Conservation (phyloP, 2,797 vertebrate species). For the Phoeniculus purpureus region DNA sequence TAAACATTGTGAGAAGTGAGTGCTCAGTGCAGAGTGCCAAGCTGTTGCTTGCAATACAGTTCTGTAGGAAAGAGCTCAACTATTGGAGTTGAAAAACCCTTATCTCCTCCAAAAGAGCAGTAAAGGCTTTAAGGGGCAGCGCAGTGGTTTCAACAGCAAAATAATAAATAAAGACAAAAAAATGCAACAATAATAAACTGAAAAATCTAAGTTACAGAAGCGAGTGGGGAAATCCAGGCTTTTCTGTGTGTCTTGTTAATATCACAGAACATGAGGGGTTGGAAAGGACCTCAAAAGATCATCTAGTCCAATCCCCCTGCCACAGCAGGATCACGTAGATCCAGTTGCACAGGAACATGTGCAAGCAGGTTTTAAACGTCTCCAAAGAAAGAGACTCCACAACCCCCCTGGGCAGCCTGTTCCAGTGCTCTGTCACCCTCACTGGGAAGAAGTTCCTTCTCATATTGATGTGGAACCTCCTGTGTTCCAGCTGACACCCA, state of each 20-base stretch:
- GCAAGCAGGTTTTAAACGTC: no score
- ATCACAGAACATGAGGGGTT: no score
- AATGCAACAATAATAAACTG: not conserved
- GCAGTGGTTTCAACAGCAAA: not conserved
- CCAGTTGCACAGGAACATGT: no score
- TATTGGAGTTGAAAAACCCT: not conserved
- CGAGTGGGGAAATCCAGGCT: rapidly evolving
- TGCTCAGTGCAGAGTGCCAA: not conserved
- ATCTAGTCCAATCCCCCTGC: no score
- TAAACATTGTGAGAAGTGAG: not conserved
- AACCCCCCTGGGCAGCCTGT: no score
- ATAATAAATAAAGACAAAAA: not conserved
- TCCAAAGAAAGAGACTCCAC: no score
- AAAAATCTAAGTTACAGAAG: not conserved
- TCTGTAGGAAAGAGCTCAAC: not conserved
- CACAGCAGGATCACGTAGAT: no score
- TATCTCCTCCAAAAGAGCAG: not conserved
- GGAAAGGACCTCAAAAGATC: no score
- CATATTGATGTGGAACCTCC: no score
- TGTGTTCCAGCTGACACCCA: no score
- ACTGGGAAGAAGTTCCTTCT: no score
- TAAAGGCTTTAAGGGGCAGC: not conserved
- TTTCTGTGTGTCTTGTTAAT: not conserved
- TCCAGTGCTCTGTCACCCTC: no score
- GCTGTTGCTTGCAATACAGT: not conserved